Evolutionary conservation across 2,888 invertebrate genomes (phyloP).

Genomic region (Cabera pusaria): DNA sequence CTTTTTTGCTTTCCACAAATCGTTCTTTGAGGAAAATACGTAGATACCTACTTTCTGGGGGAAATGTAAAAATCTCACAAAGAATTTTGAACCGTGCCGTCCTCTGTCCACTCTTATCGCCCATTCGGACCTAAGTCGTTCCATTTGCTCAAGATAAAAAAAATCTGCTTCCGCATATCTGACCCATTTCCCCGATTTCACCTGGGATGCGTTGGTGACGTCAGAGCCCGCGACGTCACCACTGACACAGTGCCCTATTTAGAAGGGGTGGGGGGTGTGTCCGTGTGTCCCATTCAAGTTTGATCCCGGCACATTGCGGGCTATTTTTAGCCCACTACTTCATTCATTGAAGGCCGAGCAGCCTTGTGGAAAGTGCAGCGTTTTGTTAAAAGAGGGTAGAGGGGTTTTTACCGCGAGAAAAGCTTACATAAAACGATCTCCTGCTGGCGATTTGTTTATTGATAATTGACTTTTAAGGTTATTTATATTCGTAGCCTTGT

Average conservation of each 20-base stretch:
- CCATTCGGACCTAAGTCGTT: slow-evolving; percentile 2
- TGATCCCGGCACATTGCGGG: slow-evolving; percentile 56
- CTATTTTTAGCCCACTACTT: slow-evolving; percentile 71
- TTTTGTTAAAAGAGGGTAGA: no score
- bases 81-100: not conserved
- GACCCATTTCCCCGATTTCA: slow-evolving; percentile 41
- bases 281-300: slow-evolving; percentile 66
- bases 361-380: slow-evolving; percentile 23
- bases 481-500: no score
- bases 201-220: slow-evolving; percentile 71
- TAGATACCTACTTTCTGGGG: no score
- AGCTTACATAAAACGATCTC: no score
- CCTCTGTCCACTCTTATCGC: slow-evolving; percentile 1
- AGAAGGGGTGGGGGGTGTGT: slow-evolving; percentile 35
- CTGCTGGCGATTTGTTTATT: no score
- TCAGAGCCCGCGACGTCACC: slow-evolving; percentile 61
- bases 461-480: no score
- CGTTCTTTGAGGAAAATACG: no score
- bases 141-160: slow-evolving; percentile 15
- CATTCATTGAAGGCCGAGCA: slow-evolving; percentile 63
- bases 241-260: slow-evolving; percentile 73
- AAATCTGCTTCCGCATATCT: slow-evolving; percentile 39
- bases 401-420: no score
- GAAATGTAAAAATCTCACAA: no score
- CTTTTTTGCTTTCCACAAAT: no score